Evolutionary conservation across 2,113 vertebrate species (phyloP).

Genomic region (Pedionomus torquatus): DNA sequence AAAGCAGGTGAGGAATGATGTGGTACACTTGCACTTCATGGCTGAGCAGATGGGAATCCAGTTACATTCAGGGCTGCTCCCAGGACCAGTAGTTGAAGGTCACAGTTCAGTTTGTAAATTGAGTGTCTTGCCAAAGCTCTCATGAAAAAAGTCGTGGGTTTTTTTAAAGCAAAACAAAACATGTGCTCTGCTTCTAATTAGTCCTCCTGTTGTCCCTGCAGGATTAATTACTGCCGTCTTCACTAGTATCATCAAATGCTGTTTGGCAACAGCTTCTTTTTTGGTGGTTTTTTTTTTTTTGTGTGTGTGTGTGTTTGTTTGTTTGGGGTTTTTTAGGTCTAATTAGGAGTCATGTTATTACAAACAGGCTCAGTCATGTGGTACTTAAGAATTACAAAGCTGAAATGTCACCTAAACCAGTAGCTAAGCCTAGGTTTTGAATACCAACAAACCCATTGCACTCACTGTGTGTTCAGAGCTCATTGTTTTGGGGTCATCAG

Average conservation of each 20-base stretch:
- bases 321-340: background rate
- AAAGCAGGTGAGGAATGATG: background rate
- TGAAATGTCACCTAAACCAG: background rate
- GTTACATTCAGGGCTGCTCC: background rate
- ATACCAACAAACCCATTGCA: background rate
- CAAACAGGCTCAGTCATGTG: background rate
- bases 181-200: slow-evolving; percentile 44
- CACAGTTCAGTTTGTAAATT: slow-evolving; percentile 23
- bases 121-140: background rate
- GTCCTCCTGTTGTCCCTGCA: slow-evolving; percentile 49
- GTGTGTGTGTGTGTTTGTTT: too few species aligned
- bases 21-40: background rate
- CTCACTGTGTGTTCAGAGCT: background rate
- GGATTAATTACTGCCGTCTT: slow-evolving; percentile 57
- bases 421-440: background rate
- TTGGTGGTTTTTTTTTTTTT: background rate
- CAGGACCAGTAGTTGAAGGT: background rate
- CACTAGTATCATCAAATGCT: slow-evolving; percentile 9
- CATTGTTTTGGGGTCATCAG: background rate
- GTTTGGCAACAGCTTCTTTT: slow-evolving; percentile 24
- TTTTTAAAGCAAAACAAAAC: background rate
- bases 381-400: background rate
- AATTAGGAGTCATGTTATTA: background rate
- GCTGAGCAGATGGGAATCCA: background rate
- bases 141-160: background rate